phyloP scores from a whole-genome alignment of 2,113 vertebrate species.

The Aphelocoma coerulescens region DNA sequence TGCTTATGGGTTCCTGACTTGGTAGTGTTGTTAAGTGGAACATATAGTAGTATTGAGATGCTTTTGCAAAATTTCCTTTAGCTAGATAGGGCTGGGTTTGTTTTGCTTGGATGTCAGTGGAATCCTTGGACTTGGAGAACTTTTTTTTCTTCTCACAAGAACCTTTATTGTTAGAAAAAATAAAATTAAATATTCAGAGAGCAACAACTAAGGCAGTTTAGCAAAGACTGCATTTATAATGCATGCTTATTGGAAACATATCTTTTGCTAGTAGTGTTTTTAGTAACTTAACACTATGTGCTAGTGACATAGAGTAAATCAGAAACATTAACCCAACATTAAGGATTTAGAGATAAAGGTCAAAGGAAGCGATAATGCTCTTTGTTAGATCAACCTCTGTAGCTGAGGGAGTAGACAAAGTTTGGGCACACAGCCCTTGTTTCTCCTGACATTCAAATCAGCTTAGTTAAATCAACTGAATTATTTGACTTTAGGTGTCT shows the following conservation, averaged over 20 bases:
- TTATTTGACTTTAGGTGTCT: not conserved
- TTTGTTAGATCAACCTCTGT: not conserved
- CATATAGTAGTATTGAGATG: not conserved
- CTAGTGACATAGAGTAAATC: not conserved
- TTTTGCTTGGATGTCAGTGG: not conserved
- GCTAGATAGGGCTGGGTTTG: not conserved
- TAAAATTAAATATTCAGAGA: not conserved
- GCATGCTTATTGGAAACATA: not conserved
- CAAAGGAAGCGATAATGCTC: not conserved
- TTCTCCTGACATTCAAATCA: not conserved
- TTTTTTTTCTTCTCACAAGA: not conserved
- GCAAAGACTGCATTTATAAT: not conserved
- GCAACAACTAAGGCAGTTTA: not conserved
- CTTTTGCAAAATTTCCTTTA: not conserved
- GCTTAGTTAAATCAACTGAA: not conserved
- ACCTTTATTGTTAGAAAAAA: not conserved
- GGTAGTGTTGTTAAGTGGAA: not conserved
- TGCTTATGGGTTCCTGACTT: not conserved
- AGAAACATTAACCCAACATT: not conserved
- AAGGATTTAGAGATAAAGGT: not conserved
- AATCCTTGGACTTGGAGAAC: not conserved
- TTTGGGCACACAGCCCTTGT: not conserved
- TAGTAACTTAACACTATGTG: not conserved
- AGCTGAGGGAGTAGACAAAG: not conserved
- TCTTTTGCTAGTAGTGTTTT: not conserved